Base-by-base conservation (phyloP, 2,888 invertebrate genomes). In the Chrysolina haemoptera region DNA sequence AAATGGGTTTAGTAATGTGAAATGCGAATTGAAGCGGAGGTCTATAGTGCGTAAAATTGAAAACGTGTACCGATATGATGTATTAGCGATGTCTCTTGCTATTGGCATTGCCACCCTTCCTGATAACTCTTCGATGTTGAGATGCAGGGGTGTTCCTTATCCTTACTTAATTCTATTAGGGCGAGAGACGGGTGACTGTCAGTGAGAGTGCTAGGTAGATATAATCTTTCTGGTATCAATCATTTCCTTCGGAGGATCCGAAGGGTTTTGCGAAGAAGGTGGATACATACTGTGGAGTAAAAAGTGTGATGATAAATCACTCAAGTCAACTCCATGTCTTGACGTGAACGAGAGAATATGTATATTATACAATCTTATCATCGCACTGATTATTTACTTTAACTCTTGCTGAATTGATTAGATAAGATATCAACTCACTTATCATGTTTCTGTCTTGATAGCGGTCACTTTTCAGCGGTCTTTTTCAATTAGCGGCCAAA, bases 41-140 rank as follows among this genome's bases (percentile, higher is more conserved):
- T 82, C 81, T 81, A 79, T 81, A 81, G 83, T 81, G 83, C 85
- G 85, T 84, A 84, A 85, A 85, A 85, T 85, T 85, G 85, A 84
- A 85, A 84, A 83, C 81, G 82, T 82, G 81, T 79, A 82, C 80
- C 76, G 83, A 83, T 83, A 84, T 84, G 85, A 84, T 81, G 82
- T 82, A 84, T 84, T 80, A 78, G 77, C 80, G 74, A 79, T 78
- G 79, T 79, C 59, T 59, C 59, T 59, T 59, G 55, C 55, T 18
- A 9, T 53, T 43, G 22, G 14, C 59, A 35, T 22, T 59, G 35
- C 59, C 59, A 59, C 27, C 59, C 59, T 27, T 35, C 62, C 48
- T 71, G 73, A 77, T 69, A 75, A 75, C 75, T 73, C 75, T 68
- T 66, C 70, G 66, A 50, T 43, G 70, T 65, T 48, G 35, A 59